These are phyloP conservation scores for Trachemys scripta DNA, from an alignment of 2,113 vertebrate species.

Conservation along the genomic window DNA sequence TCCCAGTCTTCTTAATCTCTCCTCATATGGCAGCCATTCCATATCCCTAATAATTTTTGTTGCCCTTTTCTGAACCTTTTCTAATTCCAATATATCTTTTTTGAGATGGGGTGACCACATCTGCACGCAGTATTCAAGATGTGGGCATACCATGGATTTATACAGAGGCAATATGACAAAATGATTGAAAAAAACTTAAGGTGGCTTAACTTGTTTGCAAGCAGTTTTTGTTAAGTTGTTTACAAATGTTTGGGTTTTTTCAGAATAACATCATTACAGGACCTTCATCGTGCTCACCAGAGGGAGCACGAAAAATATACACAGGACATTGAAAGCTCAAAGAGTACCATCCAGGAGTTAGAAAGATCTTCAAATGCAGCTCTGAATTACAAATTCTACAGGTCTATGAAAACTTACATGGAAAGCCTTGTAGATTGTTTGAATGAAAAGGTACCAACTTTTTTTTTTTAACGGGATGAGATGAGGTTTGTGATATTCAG, in stretches of 20 bases:
- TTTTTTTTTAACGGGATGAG: neutral
- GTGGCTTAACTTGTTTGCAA: neutral
- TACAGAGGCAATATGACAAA: neutral
- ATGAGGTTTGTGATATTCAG: neutral
- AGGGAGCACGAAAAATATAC: constrained; percentile 87
- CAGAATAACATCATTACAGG: constrained; percentile 86
- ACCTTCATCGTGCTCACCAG: constrained; percentile 88
- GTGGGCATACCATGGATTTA: too few species aligned
- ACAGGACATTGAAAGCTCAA: constrained; percentile 83
- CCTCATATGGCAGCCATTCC: too few species aligned
- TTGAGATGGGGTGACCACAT: too few species aligned
- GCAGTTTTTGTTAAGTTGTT: neutral
- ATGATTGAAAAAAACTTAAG: neutral
- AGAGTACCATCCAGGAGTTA: constrained; percentile 80
- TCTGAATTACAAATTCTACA: constrained; percentile 88
- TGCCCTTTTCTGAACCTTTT: too few species aligned
- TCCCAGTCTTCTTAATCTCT: too few species aligned
- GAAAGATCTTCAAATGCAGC: constrained; percentile 82
- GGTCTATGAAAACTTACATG: constrained; percentile 85
- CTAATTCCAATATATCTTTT: too few species aligned
- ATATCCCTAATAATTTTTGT: too few species aligned
- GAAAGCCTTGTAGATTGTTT: constrained; percentile 93
- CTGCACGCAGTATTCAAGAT: too few species aligned
- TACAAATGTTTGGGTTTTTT: neutral
- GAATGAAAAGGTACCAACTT: constrained; percentile 88